phyloP scores from a whole-genome alignment of 1,140 invertebrate species.

The Caenorhabditis tropicalis region DNA sequence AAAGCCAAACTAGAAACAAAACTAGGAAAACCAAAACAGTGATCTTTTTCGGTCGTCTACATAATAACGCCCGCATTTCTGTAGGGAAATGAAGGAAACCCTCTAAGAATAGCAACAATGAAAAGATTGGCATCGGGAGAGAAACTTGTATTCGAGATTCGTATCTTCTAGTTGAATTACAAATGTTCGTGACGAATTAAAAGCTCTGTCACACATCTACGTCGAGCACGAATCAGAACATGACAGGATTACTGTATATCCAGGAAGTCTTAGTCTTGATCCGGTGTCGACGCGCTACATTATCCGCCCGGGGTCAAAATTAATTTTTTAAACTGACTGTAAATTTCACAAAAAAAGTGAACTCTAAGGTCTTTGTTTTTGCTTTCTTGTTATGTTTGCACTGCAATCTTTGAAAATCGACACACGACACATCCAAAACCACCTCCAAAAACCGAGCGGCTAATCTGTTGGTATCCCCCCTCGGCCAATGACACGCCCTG shows the following conservation, averaged over 20 bases:
- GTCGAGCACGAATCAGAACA: no score
- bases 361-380: no score
- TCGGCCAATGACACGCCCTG: background rate
- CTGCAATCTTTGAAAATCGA: background rate
- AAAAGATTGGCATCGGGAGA: background rate
- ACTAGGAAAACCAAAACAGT: background rate
- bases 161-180: background rate
- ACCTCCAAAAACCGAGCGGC: background rate
- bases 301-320: no score
- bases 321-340: no score
- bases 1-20: background rate
- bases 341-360: no score
- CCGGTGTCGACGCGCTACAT: no score
- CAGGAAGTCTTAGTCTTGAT: no score
- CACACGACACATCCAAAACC: background rate
- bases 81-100: background rate
- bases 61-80: background rate
- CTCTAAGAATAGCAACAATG: background rate
- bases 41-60: background rate
- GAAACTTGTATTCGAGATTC: slow-evolving; percentile 8
- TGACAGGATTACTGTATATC: no score
- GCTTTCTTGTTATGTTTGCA: background rate
- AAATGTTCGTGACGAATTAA: no score
- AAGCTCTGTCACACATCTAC: no score
- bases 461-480: background rate